Conservation (phyloP, 1,140 invertebrate species). For the Papilio machaon region DNA sequence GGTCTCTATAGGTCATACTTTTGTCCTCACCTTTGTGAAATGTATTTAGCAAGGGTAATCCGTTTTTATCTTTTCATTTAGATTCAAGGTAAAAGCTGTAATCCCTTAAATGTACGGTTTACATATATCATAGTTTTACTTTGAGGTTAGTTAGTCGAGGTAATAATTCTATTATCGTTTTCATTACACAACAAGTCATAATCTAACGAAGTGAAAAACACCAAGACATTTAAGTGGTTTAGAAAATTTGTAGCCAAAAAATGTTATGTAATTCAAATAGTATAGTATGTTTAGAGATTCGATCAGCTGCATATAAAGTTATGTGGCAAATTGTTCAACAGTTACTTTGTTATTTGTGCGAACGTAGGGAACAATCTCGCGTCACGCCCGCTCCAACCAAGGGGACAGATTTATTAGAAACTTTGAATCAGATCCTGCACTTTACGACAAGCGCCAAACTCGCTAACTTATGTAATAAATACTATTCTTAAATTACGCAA, state of each 20-base stretch:
- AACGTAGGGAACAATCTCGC: neutral
- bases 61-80: no score
- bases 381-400: neutral
- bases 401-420: conserved; percentile 29
- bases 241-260: neutral
- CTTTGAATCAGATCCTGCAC: conserved; percentile 30
- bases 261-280: neutral
- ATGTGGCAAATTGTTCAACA: neutral
- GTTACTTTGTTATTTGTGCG: conserved; percentile 3
- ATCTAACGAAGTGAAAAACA: no score
- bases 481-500: conserved; percentile 24
- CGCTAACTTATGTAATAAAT: conserved; percentile 31
- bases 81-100: no score
- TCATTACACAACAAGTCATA: no score
- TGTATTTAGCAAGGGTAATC: no score
- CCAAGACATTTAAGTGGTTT: no score
- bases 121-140: no score
- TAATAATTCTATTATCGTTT: no score
- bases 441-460: conserved; percentile 24
- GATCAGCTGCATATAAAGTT: conserved; percentile 22
- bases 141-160: no score
- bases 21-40: no score
- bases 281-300: neutral
- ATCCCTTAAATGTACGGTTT: no score
- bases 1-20: no score